Conservation (phyloP, 2,113 vertebrate genomes). For the Kryptolebias marmoratus region DNA sequence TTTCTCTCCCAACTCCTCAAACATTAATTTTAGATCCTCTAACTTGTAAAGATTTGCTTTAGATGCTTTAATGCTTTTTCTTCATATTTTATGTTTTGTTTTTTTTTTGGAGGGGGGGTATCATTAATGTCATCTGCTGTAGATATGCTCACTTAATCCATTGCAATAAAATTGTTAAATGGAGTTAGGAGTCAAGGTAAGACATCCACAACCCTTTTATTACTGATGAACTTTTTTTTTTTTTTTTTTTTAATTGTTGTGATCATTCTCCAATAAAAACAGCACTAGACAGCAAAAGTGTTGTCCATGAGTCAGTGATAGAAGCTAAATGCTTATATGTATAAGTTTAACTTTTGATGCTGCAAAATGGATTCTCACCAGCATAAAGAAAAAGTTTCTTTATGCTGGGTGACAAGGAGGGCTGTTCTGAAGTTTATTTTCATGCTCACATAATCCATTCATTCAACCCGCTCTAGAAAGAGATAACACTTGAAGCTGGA, state of each 20-base stretch:
- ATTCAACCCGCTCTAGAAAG: conserved; percentile 56
- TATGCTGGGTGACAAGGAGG: conserved; percentile 42
- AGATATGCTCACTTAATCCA: no score
- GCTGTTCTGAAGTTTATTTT: conserved; percentile 75
- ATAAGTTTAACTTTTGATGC: background rate
- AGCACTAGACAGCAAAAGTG: conserved; percentile 7
- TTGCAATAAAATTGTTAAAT: no score
- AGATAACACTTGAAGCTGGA: conserved; percentile 24
- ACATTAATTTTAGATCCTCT: no score
- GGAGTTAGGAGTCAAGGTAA: no score
- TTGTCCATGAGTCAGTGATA: background rate
- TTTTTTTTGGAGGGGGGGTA: no score
- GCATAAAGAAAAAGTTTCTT: conserved; percentile 33
- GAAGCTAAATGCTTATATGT: background rate
- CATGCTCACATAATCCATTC: conserved; percentile 64
- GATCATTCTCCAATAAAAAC: conserved; percentile 21
- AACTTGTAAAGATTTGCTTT: no score
- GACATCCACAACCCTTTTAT: no score
- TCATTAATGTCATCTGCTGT: no score
- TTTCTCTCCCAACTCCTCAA: background rate
- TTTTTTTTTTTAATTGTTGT: background rate
- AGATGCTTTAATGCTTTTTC: no score
- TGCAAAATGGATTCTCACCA: conserved; percentile 49
- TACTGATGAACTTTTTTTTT: no score
- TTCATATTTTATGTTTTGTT: no score